Conservation (phyloP, 2,113 vertebrate species). For the Pongo pygmaeus region DNA sequence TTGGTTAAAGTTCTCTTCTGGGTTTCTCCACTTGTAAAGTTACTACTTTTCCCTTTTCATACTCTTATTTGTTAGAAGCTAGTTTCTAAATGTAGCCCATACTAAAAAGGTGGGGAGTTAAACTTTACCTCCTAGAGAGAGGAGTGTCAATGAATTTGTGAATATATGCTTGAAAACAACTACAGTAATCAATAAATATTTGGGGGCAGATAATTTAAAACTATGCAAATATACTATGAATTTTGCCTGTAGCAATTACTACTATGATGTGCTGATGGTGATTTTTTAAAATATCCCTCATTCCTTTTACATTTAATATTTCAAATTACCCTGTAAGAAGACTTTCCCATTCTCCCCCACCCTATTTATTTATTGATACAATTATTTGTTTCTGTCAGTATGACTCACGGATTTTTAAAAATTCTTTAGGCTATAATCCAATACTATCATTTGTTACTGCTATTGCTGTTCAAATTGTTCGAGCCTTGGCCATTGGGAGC, state of each 20-base stretch:
- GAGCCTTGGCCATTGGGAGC: background rate
- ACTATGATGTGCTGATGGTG: background rate
- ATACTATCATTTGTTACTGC: background rate
- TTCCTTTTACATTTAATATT: slow-evolving; percentile 34
- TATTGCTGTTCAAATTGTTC: background rate
- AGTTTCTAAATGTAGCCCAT: slow-evolving; percentile 10
- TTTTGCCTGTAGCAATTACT: slow-evolving; percentile 11
- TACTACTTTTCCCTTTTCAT: background rate
- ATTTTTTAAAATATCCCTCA: background rate
- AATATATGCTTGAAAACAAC: slow-evolving; percentile 28
- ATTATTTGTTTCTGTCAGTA: slow-evolving; percentile 4
- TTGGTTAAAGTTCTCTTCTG: background rate
- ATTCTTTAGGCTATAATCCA: background rate
- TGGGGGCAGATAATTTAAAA: slow-evolving; percentile 35
- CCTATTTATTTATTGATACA: background rate
- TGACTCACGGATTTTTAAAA: background rate
- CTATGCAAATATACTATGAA: slow-evolving; percentile 25
- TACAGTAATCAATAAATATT: slow-evolving; percentile 15
- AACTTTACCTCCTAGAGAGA: background rate
- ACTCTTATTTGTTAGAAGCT: background rate
- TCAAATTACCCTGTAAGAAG: slow-evolving; percentile 12
- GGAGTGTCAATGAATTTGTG: background rate
- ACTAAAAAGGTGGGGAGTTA: slow-evolving; percentile 2
- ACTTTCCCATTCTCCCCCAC: background rate
- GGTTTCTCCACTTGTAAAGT: background rate